Evolutionary conservation across 2,113 vertebrate genomes (phyloP).

Genomic region (Ptilonorhynchus violaceus): DNA sequence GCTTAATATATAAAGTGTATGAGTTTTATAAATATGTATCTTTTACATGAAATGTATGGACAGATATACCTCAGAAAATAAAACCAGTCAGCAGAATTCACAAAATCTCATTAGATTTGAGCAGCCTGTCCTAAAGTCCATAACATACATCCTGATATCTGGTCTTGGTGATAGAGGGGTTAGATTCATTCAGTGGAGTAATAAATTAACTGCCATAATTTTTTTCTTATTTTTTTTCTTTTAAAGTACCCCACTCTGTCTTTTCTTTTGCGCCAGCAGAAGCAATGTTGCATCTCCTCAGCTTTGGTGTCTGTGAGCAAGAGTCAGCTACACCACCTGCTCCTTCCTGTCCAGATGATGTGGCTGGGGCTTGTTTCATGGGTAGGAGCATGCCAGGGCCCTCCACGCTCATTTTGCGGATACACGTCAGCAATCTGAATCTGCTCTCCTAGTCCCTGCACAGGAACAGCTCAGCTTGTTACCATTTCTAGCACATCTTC

Average conservation of each 20-base stretch:
- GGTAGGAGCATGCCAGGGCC: neutral
- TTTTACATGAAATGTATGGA: neutral
- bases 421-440: neutral
- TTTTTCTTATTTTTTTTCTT: neutral
- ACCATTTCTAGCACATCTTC: slow-evolving; percentile 15
- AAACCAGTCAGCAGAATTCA: neutral
- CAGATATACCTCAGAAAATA: neutral
- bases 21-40: neutral
- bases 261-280: neutral
- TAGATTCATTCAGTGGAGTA: neutral
- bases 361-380: neutral
- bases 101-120: neutral
- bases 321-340: neutral
- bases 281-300: neutral
- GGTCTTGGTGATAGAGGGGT: neutral
- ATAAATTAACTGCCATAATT: neutral
- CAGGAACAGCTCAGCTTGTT: slow-evolving; percentile 5
- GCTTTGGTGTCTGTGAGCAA: neutral
- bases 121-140: neutral
- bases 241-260: fast-evolving
- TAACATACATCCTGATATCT: neutral
- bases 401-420: neutral
- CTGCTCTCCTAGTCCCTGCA: neutral
- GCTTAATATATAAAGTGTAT: neutral
- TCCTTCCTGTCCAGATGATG: neutral